phyloP scores from a whole-genome alignment of 2,113 vertebrate species.

The Sinocyclocheilus maitianheensis region DNA sequence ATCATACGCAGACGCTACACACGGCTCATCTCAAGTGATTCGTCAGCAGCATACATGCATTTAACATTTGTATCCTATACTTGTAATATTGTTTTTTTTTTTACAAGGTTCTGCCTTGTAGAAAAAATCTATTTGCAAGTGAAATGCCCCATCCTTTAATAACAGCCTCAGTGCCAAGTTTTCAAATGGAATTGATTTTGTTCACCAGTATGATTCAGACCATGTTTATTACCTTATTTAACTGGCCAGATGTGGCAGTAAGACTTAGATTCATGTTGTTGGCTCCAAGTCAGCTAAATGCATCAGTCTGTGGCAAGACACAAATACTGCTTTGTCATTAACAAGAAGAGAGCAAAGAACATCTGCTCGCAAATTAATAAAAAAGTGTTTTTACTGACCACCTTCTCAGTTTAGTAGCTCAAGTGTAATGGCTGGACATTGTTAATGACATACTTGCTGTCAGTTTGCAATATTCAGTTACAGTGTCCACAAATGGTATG shows the following conservation, averaged over 20 bases:
- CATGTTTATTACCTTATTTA: background rate
- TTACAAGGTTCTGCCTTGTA: background rate
- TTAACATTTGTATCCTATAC: background rate
- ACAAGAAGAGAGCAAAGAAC: background rate
- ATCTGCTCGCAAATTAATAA: background rate
- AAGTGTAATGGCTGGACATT: background rate
- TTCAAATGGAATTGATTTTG: background rate
- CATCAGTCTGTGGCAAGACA: background rate
- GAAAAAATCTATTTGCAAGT: background rate
- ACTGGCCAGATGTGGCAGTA: conserved; percentile 29
- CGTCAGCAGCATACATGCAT: background rate
- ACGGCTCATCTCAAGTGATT: background rate
- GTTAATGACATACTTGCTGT: background rate
- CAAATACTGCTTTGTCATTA: conserved; percentile 4
- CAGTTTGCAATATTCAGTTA: background rate
- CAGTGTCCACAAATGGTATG: background rate
- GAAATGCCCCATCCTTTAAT: background rate
- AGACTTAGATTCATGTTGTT: background rate
- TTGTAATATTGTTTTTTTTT: too few species aligned
- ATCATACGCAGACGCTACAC: too few species aligned
- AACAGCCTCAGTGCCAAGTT: background rate
- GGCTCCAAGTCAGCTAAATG: background rate
- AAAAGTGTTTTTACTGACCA: background rate
- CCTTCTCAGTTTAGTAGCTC: background rate
- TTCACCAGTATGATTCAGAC: background rate